Evolutionary conservation across 1,140 invertebrate genomes (phyloP).

Genomic region (Formica selysi): DNA sequence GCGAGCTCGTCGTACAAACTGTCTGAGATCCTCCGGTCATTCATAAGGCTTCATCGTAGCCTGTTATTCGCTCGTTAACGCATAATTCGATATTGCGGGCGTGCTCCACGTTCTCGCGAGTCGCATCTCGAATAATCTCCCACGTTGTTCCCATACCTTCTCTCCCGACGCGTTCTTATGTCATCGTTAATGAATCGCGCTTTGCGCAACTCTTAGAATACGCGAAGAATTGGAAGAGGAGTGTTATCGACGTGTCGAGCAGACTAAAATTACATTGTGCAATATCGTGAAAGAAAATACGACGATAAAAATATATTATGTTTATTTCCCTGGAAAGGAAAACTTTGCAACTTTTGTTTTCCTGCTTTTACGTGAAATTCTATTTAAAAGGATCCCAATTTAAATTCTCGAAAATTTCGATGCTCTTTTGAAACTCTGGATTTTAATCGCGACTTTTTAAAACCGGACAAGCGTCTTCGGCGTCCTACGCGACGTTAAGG

Average conservation of each 20-base stretch:
- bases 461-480: not conserved
- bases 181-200: not conserved
- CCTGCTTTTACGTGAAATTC: not conserved
- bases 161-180: not conserved
- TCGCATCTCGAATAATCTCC: not conserved
- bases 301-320: not conserved
- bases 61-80: conserved; percentile 48
- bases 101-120: not conserved
- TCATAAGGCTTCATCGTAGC: not conserved
- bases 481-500: not conserved
- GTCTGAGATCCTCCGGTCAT: not conserved
- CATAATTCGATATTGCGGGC: conserved; percentile 31
- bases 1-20: not conserved
- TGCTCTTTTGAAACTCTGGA: not conserved
- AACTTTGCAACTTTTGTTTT: not conserved
- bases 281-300: not conserved
- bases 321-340: not conserved
- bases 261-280: not conserved
- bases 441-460: conserved; percentile 4
- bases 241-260: not conserved
- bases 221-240: not conserved
- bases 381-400: not conserved
- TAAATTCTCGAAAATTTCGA: conserved; percentile 20
- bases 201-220: not conserved
- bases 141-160: not conserved